Base-by-base conservation (phyloP, 2,113 vertebrate species). In the Dasyornis broadbenti region DNA sequence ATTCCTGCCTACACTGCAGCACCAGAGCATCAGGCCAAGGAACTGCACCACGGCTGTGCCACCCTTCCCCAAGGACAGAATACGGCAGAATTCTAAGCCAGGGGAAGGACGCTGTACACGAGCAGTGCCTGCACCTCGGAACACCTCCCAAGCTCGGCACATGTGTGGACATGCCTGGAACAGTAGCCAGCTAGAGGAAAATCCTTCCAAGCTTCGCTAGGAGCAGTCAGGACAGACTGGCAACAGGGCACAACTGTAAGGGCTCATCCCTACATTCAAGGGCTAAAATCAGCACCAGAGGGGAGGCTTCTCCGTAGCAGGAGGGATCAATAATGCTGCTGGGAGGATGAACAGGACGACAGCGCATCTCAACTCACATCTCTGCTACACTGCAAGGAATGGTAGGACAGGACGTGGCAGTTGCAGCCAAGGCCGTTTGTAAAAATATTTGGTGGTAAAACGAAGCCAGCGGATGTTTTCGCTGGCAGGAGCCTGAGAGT, bases 401-500 rank as follows among this genome's bases (percentile, higher is more conserved):
- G 13, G 44, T 39, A 57, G 59, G 70, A 47, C 31, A 12, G 68
- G 72, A 87, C 54, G 13, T 2, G 45, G n/a, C 82, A 93, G 64
- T 56, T 91, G 80, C 82, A 93, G 82, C 53, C 76, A 78, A 76
- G 73, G 79, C 52, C 93, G 82, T 93, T 96, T 80, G 40, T 92
- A 90, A 96, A 97, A 97, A 92, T 94, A 97, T 96, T 96, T 97
- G 97, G 83, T 90, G 92, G 94, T 86, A 94, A 97, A 97, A 94
- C 18, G 89, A 97, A 86, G 72, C 82, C 80, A 89, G 86, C 47
- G 95, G 97, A 97, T 97, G 96, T 97, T 98, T 97, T 97, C 97
- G 87, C 94, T 97, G 95, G 97, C 97, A 96, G 52, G 50, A 95
- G 76, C 20, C n/a, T 7, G 18, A 14, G 69, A 93, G 89, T 79